A percentile compares a stretch with the other conserved stretches of the same genome.
Evolutionary conservation across 2,113 vertebrate genomes (phyloP).

Genomic region (Romanogobio albipinnatus): DNA sequence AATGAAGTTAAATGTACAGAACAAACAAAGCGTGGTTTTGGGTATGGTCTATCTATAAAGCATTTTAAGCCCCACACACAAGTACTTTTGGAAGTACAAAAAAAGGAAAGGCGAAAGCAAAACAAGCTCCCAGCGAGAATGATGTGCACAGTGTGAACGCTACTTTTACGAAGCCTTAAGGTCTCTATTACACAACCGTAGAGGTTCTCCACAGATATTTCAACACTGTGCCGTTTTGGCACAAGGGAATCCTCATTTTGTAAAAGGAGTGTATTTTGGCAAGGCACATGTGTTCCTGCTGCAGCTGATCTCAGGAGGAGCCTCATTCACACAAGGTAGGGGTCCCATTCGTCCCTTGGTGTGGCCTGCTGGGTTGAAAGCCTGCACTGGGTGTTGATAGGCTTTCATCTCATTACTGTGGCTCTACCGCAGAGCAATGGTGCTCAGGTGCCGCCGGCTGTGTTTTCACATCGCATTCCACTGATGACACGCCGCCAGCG

Average conservation of each 20-base stretch:
- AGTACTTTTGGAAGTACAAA: not conserved
- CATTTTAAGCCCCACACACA: slow-evolving; percentile 5
- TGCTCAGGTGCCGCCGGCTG: slow-evolving; percentile 41
- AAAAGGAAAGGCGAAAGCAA: not conserved
- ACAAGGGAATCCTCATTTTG: not conserved
- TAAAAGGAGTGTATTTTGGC: slow-evolving; percentile 13
- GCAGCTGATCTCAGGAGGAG: slow-evolving; percentile 11
- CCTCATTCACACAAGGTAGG: slow-evolving; percentile 24
- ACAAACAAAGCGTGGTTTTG: slow-evolving; percentile 60
- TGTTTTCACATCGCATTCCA: slow-evolving; percentile 59
- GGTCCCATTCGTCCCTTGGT: not conserved
- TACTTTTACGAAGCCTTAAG: not conserved
- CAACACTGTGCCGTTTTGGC: not conserved
- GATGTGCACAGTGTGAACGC: not conserved
- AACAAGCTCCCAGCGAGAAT: not conserved
- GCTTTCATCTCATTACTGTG: slow-evolving; percentile 57
- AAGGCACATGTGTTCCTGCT: not conserved
- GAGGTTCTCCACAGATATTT: slow-evolving; percentile 24
- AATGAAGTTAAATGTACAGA: slow-evolving; percentile 40
- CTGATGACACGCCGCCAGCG: slow-evolving; percentile 51
- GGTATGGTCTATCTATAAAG: slow-evolving; percentile 41
- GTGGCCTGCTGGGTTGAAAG: slow-evolving; percentile 60
- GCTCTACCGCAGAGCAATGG: not conserved
- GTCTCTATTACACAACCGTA: not conserved
- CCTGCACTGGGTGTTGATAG: slow-evolving; percentile 51